Evolutionary conservation across 2,888 invertebrate species (phyloP).

Genomic region (Cheilosia vernalis): DNA sequence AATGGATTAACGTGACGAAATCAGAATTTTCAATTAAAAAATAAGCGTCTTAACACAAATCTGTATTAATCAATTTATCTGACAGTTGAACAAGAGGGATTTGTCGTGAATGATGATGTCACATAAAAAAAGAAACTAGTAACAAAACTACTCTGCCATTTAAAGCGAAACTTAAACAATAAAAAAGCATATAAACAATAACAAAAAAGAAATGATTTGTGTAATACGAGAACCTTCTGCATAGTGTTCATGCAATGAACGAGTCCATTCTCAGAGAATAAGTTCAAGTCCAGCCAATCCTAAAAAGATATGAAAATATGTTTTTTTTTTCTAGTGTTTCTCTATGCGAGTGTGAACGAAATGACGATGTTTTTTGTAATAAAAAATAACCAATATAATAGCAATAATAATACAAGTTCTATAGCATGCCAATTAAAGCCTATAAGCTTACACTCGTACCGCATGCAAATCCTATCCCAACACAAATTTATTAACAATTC

Average conservation of each 20-base stretch:
- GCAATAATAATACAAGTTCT: constrained; percentile 11
- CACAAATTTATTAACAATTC: constrained; percentile 30
- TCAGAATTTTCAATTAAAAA: too few species aligned
- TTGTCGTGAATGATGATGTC: constrained; percentile 7
- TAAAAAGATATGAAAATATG: constrained; percentile 79
- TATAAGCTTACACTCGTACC: constrained; percentile 18
- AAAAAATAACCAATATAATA: constrained; percentile 31
- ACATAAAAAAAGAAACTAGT: not conserved
- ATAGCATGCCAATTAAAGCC: constrained; percentile 43
- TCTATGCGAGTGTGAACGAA: constrained; percentile 37
- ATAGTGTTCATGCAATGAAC: constrained; percentile 84
- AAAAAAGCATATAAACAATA: constrained; percentile 21
- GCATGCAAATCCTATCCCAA: constrained; percentile 52
- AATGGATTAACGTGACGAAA: too few species aligned
- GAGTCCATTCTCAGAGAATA: constrained; percentile 83
- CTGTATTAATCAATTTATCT: not conserved
- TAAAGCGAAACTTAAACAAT: constrained; percentile 50
- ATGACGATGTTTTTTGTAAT: not conserved
- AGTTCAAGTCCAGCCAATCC: constrained; percentile 83
- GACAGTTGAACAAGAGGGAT: not conserved
- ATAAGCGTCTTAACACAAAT: too few species aligned
- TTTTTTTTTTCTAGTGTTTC: constrained; percentile 44
- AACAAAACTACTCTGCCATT: constrained; percentile 40
- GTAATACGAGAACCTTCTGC: constrained; percentile 81
- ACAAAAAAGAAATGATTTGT: constrained; percentile 30